Evolutionary conservation across 2,888 invertebrate genomes (phyloP), one percentile per base, ranked within the genome.

Genomic region (Pelosia muscerda): DNA sequence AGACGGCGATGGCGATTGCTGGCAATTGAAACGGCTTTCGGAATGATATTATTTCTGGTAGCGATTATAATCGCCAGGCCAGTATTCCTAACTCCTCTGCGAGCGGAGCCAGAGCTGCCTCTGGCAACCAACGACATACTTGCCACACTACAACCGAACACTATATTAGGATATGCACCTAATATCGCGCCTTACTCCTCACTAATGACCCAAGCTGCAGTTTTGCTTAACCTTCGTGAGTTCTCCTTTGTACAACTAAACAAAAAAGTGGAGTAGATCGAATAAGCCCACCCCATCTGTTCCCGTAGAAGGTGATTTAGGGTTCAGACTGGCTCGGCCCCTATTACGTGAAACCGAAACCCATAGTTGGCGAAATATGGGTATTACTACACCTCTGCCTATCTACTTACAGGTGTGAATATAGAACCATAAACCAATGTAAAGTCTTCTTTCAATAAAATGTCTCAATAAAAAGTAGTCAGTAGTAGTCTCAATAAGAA

Each of bases 51-150:
- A 6, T 88, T 90, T 69, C 54, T 88, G 0, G 3, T 78, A 0
- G 85, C 92, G 0, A 83, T 91, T 15, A 81, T 85, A 23, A 83
- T 86, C 23, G 90, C 93, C 0, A 89, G 85, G 74, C 93, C 93
- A 0, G 91, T 93, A 53, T 94, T 94, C 79, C 81, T 94, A 54
- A 91, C 86, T 1, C 90, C 92, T 0, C 71, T 93, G n/a, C 81
- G 88, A 68, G 84, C 84, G 0, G 82, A 87, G 6, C 90, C 91
- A 0, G 83, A 84, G 10, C 81, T 86, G 0, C 89, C 91, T 0
- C 73, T 92, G 1, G 62, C 81, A 0, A 78, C 84, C 0, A 8
- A 63, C 0, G 86, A 88, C 10, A 78, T 94, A 5, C 68, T 92
- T 0, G 74, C 78, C 0, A 82, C 90, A 0, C 63, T 93, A 2